Base-by-base conservation (phyloP, 2,113 vertebrate genomes). In the Hirundichthys speculiger region DNA sequence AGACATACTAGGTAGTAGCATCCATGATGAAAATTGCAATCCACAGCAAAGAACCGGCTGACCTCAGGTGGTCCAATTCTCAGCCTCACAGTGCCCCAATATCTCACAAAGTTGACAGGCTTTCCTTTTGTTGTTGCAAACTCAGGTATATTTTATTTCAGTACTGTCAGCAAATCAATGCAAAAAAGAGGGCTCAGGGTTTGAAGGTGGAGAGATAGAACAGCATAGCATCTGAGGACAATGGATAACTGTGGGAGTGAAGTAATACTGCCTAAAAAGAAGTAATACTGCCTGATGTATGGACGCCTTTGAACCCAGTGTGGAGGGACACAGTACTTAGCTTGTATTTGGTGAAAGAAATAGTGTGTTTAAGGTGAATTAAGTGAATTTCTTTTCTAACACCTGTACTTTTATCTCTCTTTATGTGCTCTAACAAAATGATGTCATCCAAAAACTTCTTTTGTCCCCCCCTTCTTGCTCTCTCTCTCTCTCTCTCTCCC, bases 101-200 rank as follows among this genome's bases (percentile, higher is more conserved):
- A 84, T 82, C 75, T 75, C 84, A 53, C 56, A 86, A 83, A 82
- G 51, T 81, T 85, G 68, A 84, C 68, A 47, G 48, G 77, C 56
- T 77, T 89, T 84, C 86, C 63, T 84, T 77, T 84, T 80, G 55
- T 78, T 78, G 68, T 79, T 87, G 88, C 91, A 85, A 86, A 90
- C 86, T 91, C 78, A 91, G 91, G 90, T 92, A 89, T 92, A 90
- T 91, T 89, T 81, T 76, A 90, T 92, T 93, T 92, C 91, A 87
- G 83, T 59, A 55, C 56, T 56, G 84, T 93, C 92, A 92, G 92
- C 91, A 92, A 92, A 93, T 93, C 92, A 89, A 92, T 92, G 88
- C 52, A 70, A 74, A n/a, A 79, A 82, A 83, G 54, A 82, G 77
- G 80, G 69, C 87, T 69, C 71, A 70, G 57, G 68, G 55, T 55